Evolutionary conservation across 2,113 vertebrate species (phyloP).

Genomic region (Petaurus breviceps): DNA sequence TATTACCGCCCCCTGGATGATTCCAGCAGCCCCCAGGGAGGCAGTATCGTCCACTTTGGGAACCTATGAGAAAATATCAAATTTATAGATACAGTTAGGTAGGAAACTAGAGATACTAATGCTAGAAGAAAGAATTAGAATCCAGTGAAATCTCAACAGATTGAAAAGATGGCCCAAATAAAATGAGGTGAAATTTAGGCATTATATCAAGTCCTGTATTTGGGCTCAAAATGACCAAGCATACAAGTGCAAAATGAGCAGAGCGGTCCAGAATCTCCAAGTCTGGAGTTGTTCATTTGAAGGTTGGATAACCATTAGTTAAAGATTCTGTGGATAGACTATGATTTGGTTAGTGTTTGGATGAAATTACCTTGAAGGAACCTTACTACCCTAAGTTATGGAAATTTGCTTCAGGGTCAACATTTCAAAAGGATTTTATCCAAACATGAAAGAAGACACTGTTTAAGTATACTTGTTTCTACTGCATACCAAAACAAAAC

Average conservation of each 20-base stretch:
- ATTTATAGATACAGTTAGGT: too few relatives aligned
- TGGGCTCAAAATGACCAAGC: too few relatives aligned
- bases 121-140: too few relatives aligned
- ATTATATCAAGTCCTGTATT: too few relatives aligned
- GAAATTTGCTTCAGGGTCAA: neutral
- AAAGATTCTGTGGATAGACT: neutral
- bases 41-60: too few relatives aligned
- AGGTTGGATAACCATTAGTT: neutral
- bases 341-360: neutral
- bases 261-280: neutral
- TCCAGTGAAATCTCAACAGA: too few relatives aligned
- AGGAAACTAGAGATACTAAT: too few relatives aligned
- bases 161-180: too few relatives aligned
- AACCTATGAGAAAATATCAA: too few relatives aligned
- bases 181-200: too few relatives aligned
- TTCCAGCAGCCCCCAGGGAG: too few relatives aligned
- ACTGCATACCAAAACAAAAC: neutral
- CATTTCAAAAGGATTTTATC: neutral
- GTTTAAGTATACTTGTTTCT: neutral
- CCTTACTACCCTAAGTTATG: neutral
- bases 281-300: neutral
- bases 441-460: neutral
- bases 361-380: neutral
- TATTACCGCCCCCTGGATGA: too few relatives aligned
- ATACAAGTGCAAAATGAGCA: neutral